Conservation (phyloP, 2,888 invertebrate species). For the Pyrrhosoma nymphula region DNA sequence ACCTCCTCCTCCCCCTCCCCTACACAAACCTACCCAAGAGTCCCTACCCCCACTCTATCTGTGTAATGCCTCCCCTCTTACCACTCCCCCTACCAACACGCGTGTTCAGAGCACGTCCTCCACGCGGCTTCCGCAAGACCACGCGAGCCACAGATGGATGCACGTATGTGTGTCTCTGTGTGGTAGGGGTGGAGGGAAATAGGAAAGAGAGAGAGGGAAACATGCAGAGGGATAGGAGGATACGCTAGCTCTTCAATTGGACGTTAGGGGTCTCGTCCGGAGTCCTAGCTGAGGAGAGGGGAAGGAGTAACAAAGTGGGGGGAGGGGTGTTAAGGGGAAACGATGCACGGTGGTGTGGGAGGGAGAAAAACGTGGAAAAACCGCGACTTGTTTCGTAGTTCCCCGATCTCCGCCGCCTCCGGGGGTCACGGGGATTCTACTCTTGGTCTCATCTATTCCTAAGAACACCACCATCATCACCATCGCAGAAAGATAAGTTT, state of each 20-base stretch:
- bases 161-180: no score
- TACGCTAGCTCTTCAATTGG: conserved; percentile 58
- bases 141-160: conserved; percentile 52
- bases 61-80: not conserved
- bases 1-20: not conserved
- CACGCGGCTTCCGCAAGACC: conserved; percentile 53
- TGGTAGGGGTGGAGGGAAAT: not conserved
- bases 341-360: no score
- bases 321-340: no score
- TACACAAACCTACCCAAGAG: not conserved
- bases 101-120: conserved; percentile 27
- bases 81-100: not conserved
- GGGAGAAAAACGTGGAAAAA: no score
- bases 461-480: not conserved
- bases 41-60: not conserved
- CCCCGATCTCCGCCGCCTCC: conserved; percentile 35
- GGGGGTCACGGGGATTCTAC: conserved; percentile 35
- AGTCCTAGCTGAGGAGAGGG: not conserved
- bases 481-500: not conserved
- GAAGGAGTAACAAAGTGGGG: not conserved
- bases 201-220: not conserved
- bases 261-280: conserved; percentile 58
- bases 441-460: not conserved
- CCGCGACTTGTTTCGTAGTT: conserved; percentile 1
- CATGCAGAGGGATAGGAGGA: conserved; percentile 20